Conservation (phyloP, 1,140 invertebrate genomes). For the Penaeus chinensis region DNA sequence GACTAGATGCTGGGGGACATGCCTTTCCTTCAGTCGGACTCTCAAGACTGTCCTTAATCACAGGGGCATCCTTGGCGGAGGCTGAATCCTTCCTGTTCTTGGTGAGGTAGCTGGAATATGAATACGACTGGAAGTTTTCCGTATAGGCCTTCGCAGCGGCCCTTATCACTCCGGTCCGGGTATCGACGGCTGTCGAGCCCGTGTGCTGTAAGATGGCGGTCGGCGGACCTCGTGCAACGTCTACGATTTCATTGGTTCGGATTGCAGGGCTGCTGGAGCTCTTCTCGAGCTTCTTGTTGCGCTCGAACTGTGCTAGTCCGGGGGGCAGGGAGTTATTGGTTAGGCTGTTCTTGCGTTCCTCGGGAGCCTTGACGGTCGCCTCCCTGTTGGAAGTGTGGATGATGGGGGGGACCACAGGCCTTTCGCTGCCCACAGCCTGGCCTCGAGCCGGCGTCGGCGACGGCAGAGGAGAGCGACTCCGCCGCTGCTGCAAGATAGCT, state of each 20-base stretch:
- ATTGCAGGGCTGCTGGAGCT: not conserved
- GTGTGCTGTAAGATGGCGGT: too few species aligned
- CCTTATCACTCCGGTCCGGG: slow-evolving; percentile 31
- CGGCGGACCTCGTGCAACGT: not conserved
- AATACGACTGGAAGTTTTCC: slow-evolving; percentile 41
- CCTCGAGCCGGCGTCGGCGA: slow-evolving; percentile 6
- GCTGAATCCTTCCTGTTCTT: slow-evolving; percentile 41
- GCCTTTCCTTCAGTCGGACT: not conserved
- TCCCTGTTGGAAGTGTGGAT: not conserved
- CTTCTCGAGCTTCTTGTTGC: slow-evolving; percentile 5
- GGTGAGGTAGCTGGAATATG: slow-evolving; percentile 47
- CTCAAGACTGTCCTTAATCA: slow-evolving; percentile 8
- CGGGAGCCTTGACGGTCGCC: not conserved
- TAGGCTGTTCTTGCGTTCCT: slow-evolving; percentile 16
- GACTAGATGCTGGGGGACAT: not conserved
- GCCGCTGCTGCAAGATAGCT: slow-evolving; percentile 45
- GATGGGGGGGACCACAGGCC: slow-evolving; percentile 14
- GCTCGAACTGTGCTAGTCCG: not conserved
- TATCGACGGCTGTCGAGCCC: slow-evolving; percentile 2
- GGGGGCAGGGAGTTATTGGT: not conserved
- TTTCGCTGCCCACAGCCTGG: not conserved
- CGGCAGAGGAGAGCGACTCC: slow-evolving; percentile 43
- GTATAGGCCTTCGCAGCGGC: slow-evolving; percentile 46
- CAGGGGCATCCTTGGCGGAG: slow-evolving; percentile 32
- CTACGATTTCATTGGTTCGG: not conserved